Conservation (phyloP, 2,797 vertebrate genomes). For the Acanthis flammea region DNA sequence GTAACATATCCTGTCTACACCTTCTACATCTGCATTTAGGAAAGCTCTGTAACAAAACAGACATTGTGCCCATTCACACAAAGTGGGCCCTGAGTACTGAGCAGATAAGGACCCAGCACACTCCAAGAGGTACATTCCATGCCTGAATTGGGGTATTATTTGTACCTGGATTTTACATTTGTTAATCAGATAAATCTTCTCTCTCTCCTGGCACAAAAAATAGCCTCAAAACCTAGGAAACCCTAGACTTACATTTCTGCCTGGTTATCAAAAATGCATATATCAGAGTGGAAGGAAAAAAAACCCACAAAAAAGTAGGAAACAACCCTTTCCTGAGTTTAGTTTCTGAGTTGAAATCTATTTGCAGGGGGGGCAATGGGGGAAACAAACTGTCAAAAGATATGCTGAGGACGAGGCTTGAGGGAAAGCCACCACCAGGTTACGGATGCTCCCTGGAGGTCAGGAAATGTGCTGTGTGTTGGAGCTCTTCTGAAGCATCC, state of each 20-base stretch:
- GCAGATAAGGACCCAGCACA: background rate
- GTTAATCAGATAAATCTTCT: background rate
- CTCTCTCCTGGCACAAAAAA: background rate
- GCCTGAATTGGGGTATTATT: background rate
- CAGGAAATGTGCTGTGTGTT: background rate
- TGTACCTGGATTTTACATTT: background rate
- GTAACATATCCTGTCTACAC: rapidly evolving
- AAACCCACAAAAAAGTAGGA: rapidly evolving
- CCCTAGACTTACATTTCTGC: background rate
- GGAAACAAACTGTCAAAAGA: background rate
- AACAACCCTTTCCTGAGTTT: background rate
- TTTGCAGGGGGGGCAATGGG: background rate
- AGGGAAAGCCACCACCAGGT: background rate
- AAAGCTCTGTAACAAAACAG: background rate
- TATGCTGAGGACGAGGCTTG: background rate
- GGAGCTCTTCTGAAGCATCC: background rate
- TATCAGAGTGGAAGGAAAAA: background rate
- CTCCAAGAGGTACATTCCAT: background rate
- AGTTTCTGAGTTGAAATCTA: background rate
- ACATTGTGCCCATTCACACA: background rate
- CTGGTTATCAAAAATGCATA: background rate
- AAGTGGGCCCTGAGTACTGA: background rate
- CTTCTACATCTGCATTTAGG: background rate
- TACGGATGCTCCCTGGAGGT: background rate
- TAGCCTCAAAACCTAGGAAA: background rate